phyloP scores from a whole-genome alignment of 2,888 invertebrate genomes.

The Nemotelus nigrinus region DNA sequence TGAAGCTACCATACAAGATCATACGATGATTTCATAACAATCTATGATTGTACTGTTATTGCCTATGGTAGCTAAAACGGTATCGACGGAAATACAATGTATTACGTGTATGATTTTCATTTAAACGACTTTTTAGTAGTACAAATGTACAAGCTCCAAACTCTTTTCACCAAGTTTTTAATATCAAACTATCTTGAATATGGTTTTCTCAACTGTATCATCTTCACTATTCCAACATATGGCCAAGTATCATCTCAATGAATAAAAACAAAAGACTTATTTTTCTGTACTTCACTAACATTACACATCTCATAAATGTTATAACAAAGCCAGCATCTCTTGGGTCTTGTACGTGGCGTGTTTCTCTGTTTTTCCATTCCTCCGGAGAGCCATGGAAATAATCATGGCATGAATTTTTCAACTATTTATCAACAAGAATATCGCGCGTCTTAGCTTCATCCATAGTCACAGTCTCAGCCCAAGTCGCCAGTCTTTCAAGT shows the following conservation, averaged over 20 bases:
- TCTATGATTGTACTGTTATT: too few species aligned
- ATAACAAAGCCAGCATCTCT: background rate
- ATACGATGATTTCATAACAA: too few species aligned
- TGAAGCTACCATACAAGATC: too few species aligned
- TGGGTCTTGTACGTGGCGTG: background rate
- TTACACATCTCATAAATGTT: constrained; percentile 35
- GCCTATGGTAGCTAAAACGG: too few species aligned
- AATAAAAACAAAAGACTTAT: constrained; percentile 27
- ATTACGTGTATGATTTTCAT: too few species aligned
- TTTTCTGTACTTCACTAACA: constrained; percentile 9
- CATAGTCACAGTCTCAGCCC: background rate
- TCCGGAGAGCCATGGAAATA: constrained; percentile 16
- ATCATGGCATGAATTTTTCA: constrained; percentile 37
- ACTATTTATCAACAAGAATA: constrained; percentile 41
- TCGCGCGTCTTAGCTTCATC: background rate
- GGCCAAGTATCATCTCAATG: background rate
- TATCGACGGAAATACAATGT: too few species aligned
- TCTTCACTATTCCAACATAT: background rate
- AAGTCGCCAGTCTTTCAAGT: constrained; percentile 19
- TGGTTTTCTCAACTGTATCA: background rate
- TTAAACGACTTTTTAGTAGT: too few species aligned
- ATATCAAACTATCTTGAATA: background rate
- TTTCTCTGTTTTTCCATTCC: background rate
- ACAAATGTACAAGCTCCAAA: background rate
- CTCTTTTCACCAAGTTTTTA: background rate